Evolutionary conservation across 2,113 vertebrate species (phyloP).

Genomic region (Microcebus griseorufus): DNA sequence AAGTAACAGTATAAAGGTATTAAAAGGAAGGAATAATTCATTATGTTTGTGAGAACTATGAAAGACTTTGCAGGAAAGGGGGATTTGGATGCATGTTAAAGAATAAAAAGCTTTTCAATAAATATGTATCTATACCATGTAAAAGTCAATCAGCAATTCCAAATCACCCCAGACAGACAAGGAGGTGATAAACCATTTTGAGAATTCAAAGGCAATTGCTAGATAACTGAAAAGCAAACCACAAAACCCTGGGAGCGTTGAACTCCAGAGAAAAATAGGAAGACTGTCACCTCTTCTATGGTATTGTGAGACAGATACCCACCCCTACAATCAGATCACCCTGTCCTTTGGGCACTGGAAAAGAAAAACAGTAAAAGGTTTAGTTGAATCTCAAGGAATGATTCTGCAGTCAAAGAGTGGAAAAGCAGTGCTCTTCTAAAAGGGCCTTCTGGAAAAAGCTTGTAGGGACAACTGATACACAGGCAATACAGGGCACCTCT

Average conservation of each 20-base stretch:
- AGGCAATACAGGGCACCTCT: neutral
- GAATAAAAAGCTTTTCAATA: neutral
- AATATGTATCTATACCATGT: neutral
- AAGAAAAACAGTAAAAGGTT: neutral
- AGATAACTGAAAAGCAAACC: slow-evolving; percentile 2
- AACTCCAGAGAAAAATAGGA: slow-evolving; percentile 10
- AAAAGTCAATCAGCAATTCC: slow-evolving; percentile 26
- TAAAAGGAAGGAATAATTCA: neutral
- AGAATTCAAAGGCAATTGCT: slow-evolving; percentile 5
- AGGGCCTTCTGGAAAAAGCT: neutral
- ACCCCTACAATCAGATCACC: neutral
- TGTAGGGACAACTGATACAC: neutral
- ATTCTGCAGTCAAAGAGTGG: neutral
- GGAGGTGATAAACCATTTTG: slow-evolving; percentile 11
- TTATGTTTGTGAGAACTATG: neutral
- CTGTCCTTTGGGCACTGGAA: neutral
- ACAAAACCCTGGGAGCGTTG: neutral
- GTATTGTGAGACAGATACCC: neutral
- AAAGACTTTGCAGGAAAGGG: neutral
- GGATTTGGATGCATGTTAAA: neutral
- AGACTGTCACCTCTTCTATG: neutral
- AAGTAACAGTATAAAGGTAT: neutral
- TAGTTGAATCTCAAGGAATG: neutral
- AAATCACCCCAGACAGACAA: neutral
- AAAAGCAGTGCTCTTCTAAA: neutral